phyloP scores from a whole-genome alignment of 2,113 vertebrate genomes.

The Podarcis raffonei region DNA sequence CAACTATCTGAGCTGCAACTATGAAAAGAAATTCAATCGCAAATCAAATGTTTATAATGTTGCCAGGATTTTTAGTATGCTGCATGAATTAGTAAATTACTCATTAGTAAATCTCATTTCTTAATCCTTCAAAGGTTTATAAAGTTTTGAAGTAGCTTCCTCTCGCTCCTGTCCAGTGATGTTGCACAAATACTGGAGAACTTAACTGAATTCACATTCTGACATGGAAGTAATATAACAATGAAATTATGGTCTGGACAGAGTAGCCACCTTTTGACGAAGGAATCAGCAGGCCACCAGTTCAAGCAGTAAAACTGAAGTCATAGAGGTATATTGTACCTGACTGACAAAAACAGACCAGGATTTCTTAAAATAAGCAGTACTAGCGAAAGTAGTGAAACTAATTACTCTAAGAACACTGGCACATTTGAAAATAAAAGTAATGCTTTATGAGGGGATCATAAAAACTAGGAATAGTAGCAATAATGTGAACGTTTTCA shows the following conservation, averaged over 20 bases:
- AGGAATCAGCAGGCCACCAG: background rate
- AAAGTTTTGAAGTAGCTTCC: background rate
- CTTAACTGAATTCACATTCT: background rate
- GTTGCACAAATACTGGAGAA: background rate
- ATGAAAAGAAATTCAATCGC: constrained; percentile 4
- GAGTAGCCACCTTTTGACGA: background rate
- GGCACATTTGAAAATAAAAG: background rate
- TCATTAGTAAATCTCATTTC: background rate
- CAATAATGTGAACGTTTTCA: background rate
- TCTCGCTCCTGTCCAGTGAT: background rate
- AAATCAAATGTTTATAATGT: constrained; percentile 60
- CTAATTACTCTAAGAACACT: background rate
- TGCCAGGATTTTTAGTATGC: constrained; percentile 58
- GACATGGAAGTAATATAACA: too few relatives aligned
- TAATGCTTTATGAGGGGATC: background rate
- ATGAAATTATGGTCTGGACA: background rate
- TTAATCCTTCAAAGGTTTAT: background rate
- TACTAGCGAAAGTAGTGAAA: background rate
- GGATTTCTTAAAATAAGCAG: background rate
- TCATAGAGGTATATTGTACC: background rate
- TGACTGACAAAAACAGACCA: background rate
- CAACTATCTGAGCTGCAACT: background rate
- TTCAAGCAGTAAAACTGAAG: background rate
- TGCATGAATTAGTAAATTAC: background rate
- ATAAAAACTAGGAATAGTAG: background rate